phyloP scores from a whole-genome alignment of 1,140 invertebrate genomes.

The Trinorchestia longiramus region DNA sequence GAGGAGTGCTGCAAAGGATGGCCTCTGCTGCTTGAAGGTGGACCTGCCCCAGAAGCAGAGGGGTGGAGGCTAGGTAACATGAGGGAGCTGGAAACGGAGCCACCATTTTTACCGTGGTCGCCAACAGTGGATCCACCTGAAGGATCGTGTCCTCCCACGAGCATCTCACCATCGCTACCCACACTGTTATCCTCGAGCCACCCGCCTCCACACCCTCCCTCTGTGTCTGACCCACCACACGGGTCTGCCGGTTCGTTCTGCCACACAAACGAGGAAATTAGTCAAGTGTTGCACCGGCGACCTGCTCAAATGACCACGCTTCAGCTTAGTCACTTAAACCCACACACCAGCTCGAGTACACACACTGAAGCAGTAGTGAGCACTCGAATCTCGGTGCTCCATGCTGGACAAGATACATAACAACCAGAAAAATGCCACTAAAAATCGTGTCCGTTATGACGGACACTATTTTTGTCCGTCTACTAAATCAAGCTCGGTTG shows the following conservation, averaged over 20 bases:
- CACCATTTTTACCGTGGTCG: not conserved
- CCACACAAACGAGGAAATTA: not conserved
- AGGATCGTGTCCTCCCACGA: not conserved
- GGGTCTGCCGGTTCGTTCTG: conserved; percentile 5
- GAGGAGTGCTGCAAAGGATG: not conserved
- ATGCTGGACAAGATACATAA: too few species aligned
- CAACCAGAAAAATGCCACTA: too few species aligned
- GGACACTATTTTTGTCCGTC: too few species aligned
- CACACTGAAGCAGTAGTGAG: too few species aligned
- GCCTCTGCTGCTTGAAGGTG: not conserved
- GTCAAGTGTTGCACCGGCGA: not conserved
- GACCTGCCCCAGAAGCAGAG: not conserved
- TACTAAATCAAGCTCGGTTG: too few species aligned
- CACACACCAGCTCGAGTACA: too few species aligned
- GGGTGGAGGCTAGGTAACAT: not conserved
- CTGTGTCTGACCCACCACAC: conserved; percentile 6
- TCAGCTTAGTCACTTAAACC: too few species aligned
- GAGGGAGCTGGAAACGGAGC: not conserved
- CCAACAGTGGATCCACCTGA: not conserved
- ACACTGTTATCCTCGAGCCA: conserved; percentile 44
- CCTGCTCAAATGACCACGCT: not conserved
- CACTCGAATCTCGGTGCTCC: too few species aligned
- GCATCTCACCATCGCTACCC: conserved; percentile 42
- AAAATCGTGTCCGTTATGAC: too few species aligned
- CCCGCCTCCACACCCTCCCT: conserved; percentile 24